Percentiles rank a stretch among this genome's conserved stretches.
phyloP scores from a whole-genome alignment of 2,113 vertebrate genomes.

The Cepphus grylle region DNA sequence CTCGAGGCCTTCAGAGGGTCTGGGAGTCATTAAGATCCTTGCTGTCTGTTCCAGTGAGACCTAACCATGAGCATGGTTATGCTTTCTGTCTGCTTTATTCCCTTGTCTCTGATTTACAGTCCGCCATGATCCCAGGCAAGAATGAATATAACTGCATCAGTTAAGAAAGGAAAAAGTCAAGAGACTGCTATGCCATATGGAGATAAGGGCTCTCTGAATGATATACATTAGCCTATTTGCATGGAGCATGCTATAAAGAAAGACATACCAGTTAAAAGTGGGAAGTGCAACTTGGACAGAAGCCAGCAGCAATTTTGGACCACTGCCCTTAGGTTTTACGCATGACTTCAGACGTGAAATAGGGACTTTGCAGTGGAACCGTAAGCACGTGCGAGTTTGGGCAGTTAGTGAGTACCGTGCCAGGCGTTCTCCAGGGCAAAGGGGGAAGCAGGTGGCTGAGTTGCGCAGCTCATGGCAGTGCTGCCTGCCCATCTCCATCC shows the following conservation, averaged over 20 bases:
- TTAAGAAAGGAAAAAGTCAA: not conserved
- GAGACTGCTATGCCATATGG: not conserved
- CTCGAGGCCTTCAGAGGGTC: not conserved
- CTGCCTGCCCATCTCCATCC: not conserved
- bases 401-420: not conserved
- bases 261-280: not conserved
- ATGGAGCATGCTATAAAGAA: not conserved
- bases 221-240: not conserved
- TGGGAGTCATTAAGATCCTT: not conserved
- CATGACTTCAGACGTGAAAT: not conserved
- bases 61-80: not conserved
- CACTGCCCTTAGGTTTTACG: not conserved
- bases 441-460: not conserved
- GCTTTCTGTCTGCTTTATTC: not conserved
- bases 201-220: not conserved
- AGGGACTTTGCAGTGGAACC: not conserved
- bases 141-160: not conserved
- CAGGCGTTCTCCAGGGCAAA: not conserved
- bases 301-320: not conserved
- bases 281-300: not conserved
- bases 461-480: not conserved
- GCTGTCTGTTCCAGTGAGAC: not conserved
- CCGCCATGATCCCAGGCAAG: fast-evolving
- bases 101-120: not conserved
- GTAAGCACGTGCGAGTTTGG: not conserved